Percentiles rank a stretch among this genome's conserved stretches.
phyloP scores from a whole-genome alignment of 1,140 invertebrate species.

The Brachionus rotundiformis region DNA sequence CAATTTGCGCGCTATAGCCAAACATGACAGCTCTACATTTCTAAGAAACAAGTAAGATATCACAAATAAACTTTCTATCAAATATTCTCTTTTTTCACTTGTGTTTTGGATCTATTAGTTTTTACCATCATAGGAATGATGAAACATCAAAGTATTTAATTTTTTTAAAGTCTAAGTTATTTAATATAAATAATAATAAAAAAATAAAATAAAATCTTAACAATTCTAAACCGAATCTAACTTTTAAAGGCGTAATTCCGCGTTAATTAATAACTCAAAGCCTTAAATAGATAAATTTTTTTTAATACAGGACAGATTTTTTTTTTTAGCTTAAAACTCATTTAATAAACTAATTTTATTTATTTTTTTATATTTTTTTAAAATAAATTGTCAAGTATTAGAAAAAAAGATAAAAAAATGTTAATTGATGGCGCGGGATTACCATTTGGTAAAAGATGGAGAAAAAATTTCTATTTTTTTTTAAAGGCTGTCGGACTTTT shows the following conservation, averaged over 20 bases:
- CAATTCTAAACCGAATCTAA: not conserved
- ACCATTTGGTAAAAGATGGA: too few relatives aligned
- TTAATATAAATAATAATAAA: too few relatives aligned
- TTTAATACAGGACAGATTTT: not conserved
- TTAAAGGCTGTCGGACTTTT: slow-evolving; percentile 83
- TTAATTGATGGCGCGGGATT: not conserved
- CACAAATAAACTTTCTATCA: not conserved
- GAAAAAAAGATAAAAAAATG: too few relatives aligned
- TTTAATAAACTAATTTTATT: too few relatives aligned
- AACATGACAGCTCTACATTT: slow-evolving; percentile 83
- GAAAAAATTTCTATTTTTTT: not conserved
- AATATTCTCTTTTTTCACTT: not conserved
- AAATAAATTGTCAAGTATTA: too few relatives aligned
- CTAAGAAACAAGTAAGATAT: slow-evolving; percentile 76
- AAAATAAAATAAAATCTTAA: too few relatives aligned
- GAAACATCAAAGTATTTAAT: slow-evolving; percentile 52
- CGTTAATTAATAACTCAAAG: not conserved
- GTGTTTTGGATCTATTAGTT: slow-evolving; percentile 1
- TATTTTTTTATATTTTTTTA: too few relatives aligned
- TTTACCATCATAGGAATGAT: slow-evolving; percentile 26
- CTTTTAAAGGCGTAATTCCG: not conserved
- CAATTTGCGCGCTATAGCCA: slow-evolving; percentile 89
- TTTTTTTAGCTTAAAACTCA: too few relatives aligned
- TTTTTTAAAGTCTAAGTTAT: slow-evolving; percentile 14
- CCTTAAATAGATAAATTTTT: not conserved